Base-by-base conservation (phyloP, 1,140 invertebrate species). In the Pogonomyrmex barbatus region DNA sequence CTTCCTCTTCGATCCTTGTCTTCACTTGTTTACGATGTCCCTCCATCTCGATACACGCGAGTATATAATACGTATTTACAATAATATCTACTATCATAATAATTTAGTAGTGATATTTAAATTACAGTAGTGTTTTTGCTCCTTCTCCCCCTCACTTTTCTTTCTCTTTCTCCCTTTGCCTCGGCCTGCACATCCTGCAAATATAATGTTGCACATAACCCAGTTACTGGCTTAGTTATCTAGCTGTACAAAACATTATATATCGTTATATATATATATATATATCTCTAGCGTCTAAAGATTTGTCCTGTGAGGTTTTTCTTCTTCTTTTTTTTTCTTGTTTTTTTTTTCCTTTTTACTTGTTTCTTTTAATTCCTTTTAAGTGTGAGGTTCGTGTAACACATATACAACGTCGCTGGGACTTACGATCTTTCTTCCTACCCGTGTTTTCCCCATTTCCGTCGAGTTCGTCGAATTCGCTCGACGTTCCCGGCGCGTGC, bases 231-330 rank as follows among this genome's bases (percentile, higher is more conserved):
- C 93, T 95, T 95, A 95, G 91, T 94, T 88, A 93, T 92, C 93
- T 94, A 94, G 92, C 93, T 94, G 94, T 95, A 94, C 94, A 95
- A 94, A 94, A 95, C 94, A 94, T 94, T 94, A 94, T 95, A 93
- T 94, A 93, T 92, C 90, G 91, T 92, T 24, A 24, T 24, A 24
- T 24, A 24, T 24, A 24, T 24, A 24, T 24, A 24, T 94, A 94
- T 92, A 67, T 82, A 30, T 79, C 52, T 91, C 93, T 94, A 94
- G 91, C 90, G 89, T 92, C 93, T 94, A 94, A 89, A 94, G 93
- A 94, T 94, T 94, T 94, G 93, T 95, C 93, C 91, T 91, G 92
- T 94, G 93, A 94, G 93, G 93, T 94, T 92, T 92, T 30, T 67
- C 17, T 39, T 81, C 52, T 73, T 73, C 60, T 68, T 50, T 58